Evolutionary conservation across 1,140 invertebrate species (phyloP).

Genomic region (Sitobion miscanthi): DNA sequence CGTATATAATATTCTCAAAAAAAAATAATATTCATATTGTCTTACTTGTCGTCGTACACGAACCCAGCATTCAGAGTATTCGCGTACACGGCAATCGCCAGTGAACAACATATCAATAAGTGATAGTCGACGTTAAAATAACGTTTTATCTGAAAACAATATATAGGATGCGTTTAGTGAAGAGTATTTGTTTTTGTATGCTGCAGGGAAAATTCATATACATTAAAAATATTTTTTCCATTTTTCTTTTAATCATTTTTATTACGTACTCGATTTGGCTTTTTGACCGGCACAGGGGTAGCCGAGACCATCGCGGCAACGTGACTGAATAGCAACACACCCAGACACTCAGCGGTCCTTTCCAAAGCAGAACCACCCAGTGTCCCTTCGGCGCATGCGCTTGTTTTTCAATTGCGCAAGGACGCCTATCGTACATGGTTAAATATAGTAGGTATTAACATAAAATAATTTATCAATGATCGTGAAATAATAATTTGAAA

Average conservation of each 20-base stretch:
- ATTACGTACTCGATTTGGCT: slow-evolving; percentile 49
- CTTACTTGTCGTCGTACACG: slow-evolving; percentile 92
- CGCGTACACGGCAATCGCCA: slow-evolving; percentile 80
- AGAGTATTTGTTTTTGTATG: not conserved
- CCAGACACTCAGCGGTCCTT: not conserved
- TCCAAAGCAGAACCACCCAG: slow-evolving; percentile 41
- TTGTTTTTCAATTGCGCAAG: not conserved
- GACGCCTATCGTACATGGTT: not conserved
- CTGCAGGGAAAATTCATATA: not conserved
- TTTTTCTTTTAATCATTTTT: slow-evolving; percentile 3
- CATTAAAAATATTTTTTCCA: not conserved
- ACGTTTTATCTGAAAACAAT: slow-evolving; percentile 36
- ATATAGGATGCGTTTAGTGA: not conserved
- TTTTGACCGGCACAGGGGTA: slow-evolving; percentile 42
- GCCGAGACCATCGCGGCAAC: slow-evolving; percentile 48
- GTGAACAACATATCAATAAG: slow-evolving; percentile 48
- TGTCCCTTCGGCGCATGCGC: not conserved
- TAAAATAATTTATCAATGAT: not conserved
- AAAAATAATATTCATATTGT: slow-evolving; percentile 24
- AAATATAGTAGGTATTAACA: not conserved
- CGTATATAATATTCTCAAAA: not conserved
- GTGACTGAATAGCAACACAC: slow-evolving; percentile 33
- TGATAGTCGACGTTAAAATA: slow-evolving; percentile 37
- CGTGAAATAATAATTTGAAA: not conserved
- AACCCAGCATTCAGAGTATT: slow-evolving; percentile 89